Percentiles rank a stretch among this genome's conserved stretches.
Evolutionary conservation across 1,140 invertebrate species (phyloP).

Genomic region (Drosophila rhopaloa): DNA sequence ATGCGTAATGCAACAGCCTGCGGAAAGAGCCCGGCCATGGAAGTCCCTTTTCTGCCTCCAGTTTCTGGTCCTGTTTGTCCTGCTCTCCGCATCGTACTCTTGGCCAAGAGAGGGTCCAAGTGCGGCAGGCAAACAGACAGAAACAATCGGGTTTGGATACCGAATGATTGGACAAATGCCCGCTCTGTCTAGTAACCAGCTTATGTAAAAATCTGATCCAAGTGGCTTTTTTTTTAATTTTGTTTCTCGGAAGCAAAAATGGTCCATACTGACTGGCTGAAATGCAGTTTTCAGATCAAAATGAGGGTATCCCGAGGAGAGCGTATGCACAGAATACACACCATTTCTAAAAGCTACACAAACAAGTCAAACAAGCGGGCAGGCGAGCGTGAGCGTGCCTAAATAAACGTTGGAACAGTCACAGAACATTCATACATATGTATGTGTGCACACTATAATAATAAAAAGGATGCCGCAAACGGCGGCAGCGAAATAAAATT

Average conservation of each 20-base stretch:
- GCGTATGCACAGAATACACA: conserved; percentile 56
- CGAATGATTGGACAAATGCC: conserved; percentile 6
- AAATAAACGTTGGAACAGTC: conserved; percentile 61
- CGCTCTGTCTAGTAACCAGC: conserved; percentile 6
- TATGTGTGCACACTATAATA: conserved; percentile 44
- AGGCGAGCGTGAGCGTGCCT: conserved; percentile 61
- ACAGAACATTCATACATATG: conserved; percentile 37
- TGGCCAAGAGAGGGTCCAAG: conserved; percentile 16
- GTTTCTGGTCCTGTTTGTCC: conserved; percentile 28
- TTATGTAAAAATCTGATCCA: conserved; percentile 10
- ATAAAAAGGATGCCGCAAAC: conserved; percentile 39
- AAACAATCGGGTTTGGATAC: conserved; percentile 3
- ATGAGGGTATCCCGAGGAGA: conserved; percentile 4
- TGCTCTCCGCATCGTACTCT: conserved; percentile 4
- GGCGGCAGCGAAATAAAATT: conserved; percentile 42
- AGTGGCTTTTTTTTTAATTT: conserved; percentile 1
- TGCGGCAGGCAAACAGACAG: conserved; percentile 43
- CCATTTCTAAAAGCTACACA: conserved; percentile 58
- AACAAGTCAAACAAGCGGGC: conserved; percentile 38
- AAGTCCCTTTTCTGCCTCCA: conserved; percentile 15
- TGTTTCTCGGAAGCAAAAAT: not conserved
- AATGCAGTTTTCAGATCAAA: not conserved
- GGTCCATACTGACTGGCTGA: conserved; percentile 4
- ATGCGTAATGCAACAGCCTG: conserved; percentile 63
- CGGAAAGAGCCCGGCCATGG: conserved; percentile 18